Base-by-base conservation (phyloP, 2,888 invertebrate species). In the Polydrusus pterygomalis region DNA sequence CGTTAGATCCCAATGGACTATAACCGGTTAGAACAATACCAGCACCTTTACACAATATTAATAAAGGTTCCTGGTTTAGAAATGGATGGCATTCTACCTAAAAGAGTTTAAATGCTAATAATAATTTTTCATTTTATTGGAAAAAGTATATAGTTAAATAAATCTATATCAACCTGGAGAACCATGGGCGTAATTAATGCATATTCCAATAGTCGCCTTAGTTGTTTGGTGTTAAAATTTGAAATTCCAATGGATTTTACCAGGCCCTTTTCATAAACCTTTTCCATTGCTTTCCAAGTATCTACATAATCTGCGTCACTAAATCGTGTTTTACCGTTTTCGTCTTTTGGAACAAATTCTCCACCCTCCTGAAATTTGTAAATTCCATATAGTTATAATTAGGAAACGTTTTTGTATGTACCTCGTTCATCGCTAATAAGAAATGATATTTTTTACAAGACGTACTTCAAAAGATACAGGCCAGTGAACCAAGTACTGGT, bases 1-100 rank as follows among this genome's bases (percentile, higher is more conserved):
- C 92, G 0, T 94, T 93, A 0, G 93, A 92, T 7, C 94, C 95
- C 6, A 96, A 89, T 0, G 95, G 95, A 68, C 94, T 93, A 86
- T 95, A 96, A 0, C 94, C 95, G 0, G 93, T 94, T 11, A 96
- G 89, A 0, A 88, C 87, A 43, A 96, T 91, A 65, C 89, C 90
- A 0, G 90, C 88, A 0, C 90, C 87, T 79, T 90, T 90, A 87
- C 95, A 93, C 85, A 91, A 92, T 38, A 91, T 90, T 34, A 92
- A 90, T 70, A 95, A 85, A 80, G 91, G 90, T 79, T 90, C 89
- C 84, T 96, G 93, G 83, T 91, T 92, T 34, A 93, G 82, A 79
- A 90, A 91, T 0, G 92, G 92, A 81, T 91, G 91, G 58, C 90
- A 89, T 86, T 93, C 91, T 81, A 93, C 90, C 95, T 96, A 85